Evolutionary conservation across 2,113 vertebrate genomes (phyloP).

Genomic region (Prionailurus bengalensis): DNA sequence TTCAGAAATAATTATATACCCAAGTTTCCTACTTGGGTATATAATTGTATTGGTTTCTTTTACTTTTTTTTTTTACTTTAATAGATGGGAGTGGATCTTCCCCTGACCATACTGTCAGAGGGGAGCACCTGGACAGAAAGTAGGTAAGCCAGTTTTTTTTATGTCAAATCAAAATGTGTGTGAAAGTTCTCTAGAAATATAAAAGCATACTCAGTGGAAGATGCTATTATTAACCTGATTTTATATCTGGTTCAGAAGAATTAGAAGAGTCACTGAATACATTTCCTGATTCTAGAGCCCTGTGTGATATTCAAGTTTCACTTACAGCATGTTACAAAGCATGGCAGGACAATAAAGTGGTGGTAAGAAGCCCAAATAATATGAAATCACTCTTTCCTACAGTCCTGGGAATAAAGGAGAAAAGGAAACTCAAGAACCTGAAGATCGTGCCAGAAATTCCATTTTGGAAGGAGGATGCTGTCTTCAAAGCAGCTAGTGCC

Average conservation of each 20-base stretch:
- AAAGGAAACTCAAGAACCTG: slow-evolving; percentile 69
- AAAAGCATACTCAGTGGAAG: neutral
- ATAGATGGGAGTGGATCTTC: neutral
- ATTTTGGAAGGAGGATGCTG: slow-evolving; percentile 74
- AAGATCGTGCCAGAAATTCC: slow-evolving; percentile 79
- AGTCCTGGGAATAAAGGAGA: slow-evolving; percentile 66
- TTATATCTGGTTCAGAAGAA: neutral
- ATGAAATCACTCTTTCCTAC: slow-evolving; percentile 65
- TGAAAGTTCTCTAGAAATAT: neutral
- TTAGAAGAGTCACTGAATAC: neutral
- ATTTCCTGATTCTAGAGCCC: neutral
- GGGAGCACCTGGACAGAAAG: neutral
- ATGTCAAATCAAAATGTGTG: neutral
- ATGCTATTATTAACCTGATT: neutral
- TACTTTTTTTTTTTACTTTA: neutral
- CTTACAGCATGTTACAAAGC: neutral
- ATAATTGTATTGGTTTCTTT: neutral
- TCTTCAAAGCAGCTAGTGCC: slow-evolving; percentile 68
- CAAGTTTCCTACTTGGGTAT: neutral
- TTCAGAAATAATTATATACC: neutral
- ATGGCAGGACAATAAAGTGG: slow-evolving; percentile 48
- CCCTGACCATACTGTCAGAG: neutral
- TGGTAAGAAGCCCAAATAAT: slow-evolving; percentile 37
- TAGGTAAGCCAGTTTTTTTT: neutral
- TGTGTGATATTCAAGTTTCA: neutral